These are phyloP conservation scores for Azorinus chamasolen DNA, from an alignment of 2,888 invertebrate genomes.

Conservation along the genomic window DNA sequence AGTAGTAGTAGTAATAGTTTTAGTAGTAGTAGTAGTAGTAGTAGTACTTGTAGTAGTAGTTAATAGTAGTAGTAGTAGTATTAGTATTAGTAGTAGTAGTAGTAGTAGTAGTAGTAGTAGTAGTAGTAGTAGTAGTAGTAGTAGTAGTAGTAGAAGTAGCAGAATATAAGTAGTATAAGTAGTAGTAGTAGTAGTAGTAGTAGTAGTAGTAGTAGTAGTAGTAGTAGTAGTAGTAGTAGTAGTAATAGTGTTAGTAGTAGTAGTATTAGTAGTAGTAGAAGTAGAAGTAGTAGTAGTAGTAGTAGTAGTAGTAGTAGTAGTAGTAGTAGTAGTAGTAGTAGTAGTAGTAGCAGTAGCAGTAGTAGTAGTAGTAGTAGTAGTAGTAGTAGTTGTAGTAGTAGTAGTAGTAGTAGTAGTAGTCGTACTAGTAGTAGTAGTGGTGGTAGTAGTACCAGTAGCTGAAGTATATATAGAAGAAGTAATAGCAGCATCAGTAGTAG, in stretches of 20 bases:
- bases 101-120: too few relatives aligned
- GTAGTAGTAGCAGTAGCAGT: conserved; percentile 29
- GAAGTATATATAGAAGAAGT: neutral
- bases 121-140: conserved; percentile 33
- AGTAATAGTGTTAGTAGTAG: conserved; percentile 21
- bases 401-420: too few relatives aligned
- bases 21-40: too few relatives aligned
- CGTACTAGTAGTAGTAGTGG: too few relatives aligned
- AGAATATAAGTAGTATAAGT: conserved; percentile 18
- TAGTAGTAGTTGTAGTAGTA: too few relatives aligned
- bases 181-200: conserved; percentile 35
- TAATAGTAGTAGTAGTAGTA: too few relatives aligned
- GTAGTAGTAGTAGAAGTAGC: conserved; percentile 32
- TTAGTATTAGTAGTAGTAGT: too few relatives aligned
- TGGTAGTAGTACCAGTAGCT: neutral
- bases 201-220: conserved; percentile 32
- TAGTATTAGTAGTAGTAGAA: too few relatives aligned
- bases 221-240: conserved; percentile 24
- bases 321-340: conserved; percentile 35
- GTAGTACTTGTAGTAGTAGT: too few relatives aligned
- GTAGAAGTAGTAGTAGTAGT: conserved; percentile 14
- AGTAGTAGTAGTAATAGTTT: too few relatives aligned
- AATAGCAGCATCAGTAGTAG: too few relatives aligned
- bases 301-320: conserved; percentile 9
- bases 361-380: conserved; percentile 31